These are phyloP conservation scores for Ichneumoninae sp. DNA, from an alignment of 2,888 invertebrate genomes.

Conservation along the genomic window DNA sequence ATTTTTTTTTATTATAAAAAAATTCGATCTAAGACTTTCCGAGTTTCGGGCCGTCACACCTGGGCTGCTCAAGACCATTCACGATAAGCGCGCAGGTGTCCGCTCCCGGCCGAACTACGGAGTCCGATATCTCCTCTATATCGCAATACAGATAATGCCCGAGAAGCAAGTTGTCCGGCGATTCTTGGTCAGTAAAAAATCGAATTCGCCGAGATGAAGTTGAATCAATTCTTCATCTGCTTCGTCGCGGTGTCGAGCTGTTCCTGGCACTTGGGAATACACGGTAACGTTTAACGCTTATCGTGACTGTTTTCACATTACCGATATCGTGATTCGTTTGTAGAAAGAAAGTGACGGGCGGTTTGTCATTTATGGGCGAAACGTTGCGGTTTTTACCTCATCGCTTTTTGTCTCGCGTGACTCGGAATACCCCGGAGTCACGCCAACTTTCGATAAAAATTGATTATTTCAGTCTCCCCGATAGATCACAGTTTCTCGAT, in stretches of 20 bases:
- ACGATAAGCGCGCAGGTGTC: constrained; percentile 70
- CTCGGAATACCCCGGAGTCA: constrained; percentile 34
- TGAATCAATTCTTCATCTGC: constrained; percentile 8
- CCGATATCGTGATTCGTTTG: not conserved
- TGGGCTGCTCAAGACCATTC: constrained; percentile 27
- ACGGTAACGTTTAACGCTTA: constrained; percentile 36
- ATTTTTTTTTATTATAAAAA: not conserved
- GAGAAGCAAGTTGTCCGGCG: not conserved
- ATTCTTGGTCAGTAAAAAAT: constrained; percentile 30
- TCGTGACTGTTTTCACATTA: constrained; percentile 7
- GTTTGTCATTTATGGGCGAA: constrained; percentile 56
- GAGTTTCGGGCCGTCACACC: not conserved
- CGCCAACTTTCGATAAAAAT: constrained; percentile 56
- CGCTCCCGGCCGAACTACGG: constrained; percentile 52
- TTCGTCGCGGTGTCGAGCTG: constrained; percentile 1
- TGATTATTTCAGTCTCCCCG: constrained; percentile 22
- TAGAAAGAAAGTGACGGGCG: constrained; percentile 39
- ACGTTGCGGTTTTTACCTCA: constrained; percentile 16
- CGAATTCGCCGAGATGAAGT: constrained; percentile 39
- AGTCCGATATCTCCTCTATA: constrained; percentile 23
- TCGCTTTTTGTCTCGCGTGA: constrained; percentile 11
- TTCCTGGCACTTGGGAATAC: constrained; percentile 4
- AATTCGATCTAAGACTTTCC: not conserved
- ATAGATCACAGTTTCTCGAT: not conserved
- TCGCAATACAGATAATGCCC: constrained; percentile 52